Evolutionary conservation across 2,888 invertebrate genomes (phyloP), one percentile per base, ranked within the genome.

Genomic region (Tethea ocularis): DNA sequence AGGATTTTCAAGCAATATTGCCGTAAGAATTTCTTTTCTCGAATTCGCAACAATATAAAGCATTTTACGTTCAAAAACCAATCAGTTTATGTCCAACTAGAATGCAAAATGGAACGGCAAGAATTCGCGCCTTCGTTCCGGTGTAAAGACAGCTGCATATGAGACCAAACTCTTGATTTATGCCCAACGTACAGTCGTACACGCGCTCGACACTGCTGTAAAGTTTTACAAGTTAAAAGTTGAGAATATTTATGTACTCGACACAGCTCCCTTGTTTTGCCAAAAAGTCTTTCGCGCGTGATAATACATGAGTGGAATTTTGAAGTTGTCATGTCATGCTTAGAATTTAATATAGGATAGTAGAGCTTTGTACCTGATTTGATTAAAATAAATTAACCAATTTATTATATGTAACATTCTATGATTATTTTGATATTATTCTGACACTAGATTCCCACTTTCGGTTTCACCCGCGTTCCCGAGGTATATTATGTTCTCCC

Each of bases 191-290:
- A 54, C 22, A n/a, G n/a, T n/a, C n/a, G n/a, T n/a, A 54, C 54
- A 22, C 54, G 26, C 20, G 13, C 54, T 54, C 54, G 33, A 54
- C 17, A 38, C 52, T 53, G 24, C 56, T 58, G 58, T 23, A 64
- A 67, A 69, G 58, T 66, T 62, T 63, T 57, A 60, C 62, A 63
- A 61, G 60, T 53, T 53, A 52, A 56, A 59, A 58, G 60, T 64
- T 62, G 46, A 17, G 63, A 75, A 70, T 69, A 70, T 77, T 77
- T 73, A 78, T 68, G 67, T 60, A 63, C 20, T 62, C 23, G 53
- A 51, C 56, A 63, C 59, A 62, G 29, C 57, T 57, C 61, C 56
- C 69, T 68, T 82, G 80, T 82, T 79, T 80, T 82, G 79, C 72
- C 79, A 76, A 77, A 78, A 46, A 82, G 65, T 70, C 59, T 69